Evolutionary conservation across 2,888 invertebrate genomes (phyloP).

Genomic region (Diarsia dahlii): DNA sequence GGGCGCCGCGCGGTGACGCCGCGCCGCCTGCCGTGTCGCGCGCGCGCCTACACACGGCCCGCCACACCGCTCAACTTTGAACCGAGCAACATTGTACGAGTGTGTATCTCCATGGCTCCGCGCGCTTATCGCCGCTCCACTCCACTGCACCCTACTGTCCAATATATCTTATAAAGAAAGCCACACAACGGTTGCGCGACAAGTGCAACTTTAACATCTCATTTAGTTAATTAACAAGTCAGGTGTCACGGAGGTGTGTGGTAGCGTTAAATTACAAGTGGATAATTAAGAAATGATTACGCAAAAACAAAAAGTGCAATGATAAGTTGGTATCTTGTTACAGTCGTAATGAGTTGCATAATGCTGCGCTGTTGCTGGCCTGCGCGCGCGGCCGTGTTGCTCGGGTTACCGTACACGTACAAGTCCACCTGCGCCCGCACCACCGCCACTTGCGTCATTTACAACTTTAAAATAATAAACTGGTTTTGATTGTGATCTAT

Average conservation of each 20-base stretch:
- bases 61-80: conserved; percentile 58
- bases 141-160: conserved; percentile 23
- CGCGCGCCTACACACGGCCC: conserved; percentile 61
- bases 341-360: conserved; percentile 60
- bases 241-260: conserved; percentile 25
- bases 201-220: conserved; percentile 19
- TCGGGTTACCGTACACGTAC: conserved; percentile 81
- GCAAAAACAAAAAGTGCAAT: conserved; percentile 51
- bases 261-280: conserved; percentile 36
- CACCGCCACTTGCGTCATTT: conserved; percentile 89
- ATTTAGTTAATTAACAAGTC: conserved; percentile 39
- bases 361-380: conserved; percentile 58
- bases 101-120: neutral
- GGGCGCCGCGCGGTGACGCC: conserved; percentile 87
- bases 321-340: conserved; percentile 45
- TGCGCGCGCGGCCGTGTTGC: conserved; percentile 71
- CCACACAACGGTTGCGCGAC: conserved; percentile 28
- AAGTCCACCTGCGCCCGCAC: conserved; percentile 84
- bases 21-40: conserved; percentile 81
- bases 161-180: conserved; percentile 46
- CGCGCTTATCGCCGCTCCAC: conserved; percentile 44
- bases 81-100: conserved; percentile 33
- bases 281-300: conserved; percentile 47
- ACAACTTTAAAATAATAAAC: conserved; percentile 90
- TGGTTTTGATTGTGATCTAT: conserved; percentile 90